These are phyloP conservation scores for Hemicentrotus pulcherrimus DNA, from an alignment of 35 echinoderm and acorn worm species.

Conservation along the genomic window DNA sequence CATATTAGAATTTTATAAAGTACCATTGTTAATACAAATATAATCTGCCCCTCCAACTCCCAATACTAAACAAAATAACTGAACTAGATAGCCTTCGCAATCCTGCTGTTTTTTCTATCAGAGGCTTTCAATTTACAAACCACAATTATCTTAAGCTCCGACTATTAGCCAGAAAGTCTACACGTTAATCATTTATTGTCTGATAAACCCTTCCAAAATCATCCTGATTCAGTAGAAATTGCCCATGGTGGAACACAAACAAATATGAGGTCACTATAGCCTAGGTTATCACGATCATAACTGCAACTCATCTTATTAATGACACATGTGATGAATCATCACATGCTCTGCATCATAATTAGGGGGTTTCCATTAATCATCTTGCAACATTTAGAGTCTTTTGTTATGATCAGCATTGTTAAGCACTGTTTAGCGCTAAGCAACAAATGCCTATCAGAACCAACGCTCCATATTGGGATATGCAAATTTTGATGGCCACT, in stretches of 20 bases:
- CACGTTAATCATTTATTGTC: neutral
- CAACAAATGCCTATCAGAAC: neutral
- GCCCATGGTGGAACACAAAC: neutral
- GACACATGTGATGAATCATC: constrained; percentile 1
- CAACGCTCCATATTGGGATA: neutral
- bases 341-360: neutral
- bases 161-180: neutral
- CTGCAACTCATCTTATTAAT: constrained; percentile 12
- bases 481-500: neutral
- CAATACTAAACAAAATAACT: neutral
- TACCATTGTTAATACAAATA: too few species aligned
- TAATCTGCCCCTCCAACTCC: neutral
- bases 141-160: neutral
- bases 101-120: neutral
- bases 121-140: neutral
- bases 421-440: neutral
- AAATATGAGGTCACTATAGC: neutral
- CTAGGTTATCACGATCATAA: neutral
- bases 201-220: neutral
- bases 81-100: neutral
- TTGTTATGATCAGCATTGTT: neutral
- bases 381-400: neutral
- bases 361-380: neutral
- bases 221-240: neutral
- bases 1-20: too few species aligned